Evolutionary conservation across 1,140 invertebrate species (phyloP).

Genomic region (Leptinotarsa texana): DNA sequence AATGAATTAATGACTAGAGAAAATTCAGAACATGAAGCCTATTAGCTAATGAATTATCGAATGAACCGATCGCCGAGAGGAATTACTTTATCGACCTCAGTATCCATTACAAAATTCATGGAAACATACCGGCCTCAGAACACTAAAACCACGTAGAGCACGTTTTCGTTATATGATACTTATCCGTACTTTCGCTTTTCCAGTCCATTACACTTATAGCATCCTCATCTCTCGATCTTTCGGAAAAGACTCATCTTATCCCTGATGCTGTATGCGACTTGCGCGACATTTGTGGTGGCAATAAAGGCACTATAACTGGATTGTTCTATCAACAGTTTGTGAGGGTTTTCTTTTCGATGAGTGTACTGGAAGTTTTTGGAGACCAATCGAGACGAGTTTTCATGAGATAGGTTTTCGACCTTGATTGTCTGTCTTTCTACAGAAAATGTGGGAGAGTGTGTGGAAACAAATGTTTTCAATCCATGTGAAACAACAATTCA

Average conservation of each 20-base stretch:
- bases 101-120: neutral
- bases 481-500: too few relatives aligned
- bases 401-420: too few relatives aligned
- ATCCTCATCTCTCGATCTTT: neutral
- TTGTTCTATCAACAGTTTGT: neutral
- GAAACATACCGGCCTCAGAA: neutral
- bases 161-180: neutral
- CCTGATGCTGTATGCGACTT: neutral
- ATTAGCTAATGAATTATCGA: neutral
- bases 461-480: too few relatives aligned
- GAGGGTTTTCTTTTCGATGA: neutral
- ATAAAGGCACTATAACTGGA: neutral
- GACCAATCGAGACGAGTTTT: too few relatives aligned
- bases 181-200: conserved; percentile 4
- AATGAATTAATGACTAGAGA: neutral
- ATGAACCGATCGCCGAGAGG: too few relatives aligned
- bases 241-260: neutral
- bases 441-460: too few relatives aligned
- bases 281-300: neutral
- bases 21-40: neutral
- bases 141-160: neutral
- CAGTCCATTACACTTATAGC: neutral
- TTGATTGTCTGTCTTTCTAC: too few relatives aligned
- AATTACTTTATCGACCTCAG: neutral
- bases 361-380: too few relatives aligned